phyloP scores from a whole-genome alignment of 2,888 invertebrate genomes.

The Hirtodrosophila confusa region DNA sequence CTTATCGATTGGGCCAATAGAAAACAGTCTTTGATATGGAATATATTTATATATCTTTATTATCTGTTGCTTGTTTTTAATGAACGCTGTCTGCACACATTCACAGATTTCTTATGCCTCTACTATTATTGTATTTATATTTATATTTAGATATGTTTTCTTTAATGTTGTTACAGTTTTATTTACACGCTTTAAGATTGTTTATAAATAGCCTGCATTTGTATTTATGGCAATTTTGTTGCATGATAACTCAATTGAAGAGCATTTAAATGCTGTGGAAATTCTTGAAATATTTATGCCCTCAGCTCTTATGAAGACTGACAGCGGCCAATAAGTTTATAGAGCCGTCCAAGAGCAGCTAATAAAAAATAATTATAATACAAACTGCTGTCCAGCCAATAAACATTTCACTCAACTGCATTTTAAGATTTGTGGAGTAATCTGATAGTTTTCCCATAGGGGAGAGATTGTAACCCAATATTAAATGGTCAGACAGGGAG shows the following conservation, averaged over 20 bases:
- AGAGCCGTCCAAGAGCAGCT: conserved; percentile 7
- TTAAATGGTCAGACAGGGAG: conserved; percentile 12
- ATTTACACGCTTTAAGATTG: conserved; percentile 14
- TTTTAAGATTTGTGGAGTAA: conserved; percentile 36
- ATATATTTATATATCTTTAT: conserved; percentile 31
- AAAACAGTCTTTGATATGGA: conserved; percentile 18
- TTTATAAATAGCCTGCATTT: conserved; percentile 46
- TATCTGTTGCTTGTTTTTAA: conserved; percentile 38
- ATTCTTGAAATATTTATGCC: conserved; percentile 34
- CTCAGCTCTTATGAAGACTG: conserved; percentile 62
- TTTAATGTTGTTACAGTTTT: conserved; percentile 12
- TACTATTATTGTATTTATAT: conserved; percentile 39
- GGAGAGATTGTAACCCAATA: conserved; percentile 42
- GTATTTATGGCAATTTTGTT: neutral
- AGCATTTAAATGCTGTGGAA: conserved; percentile 47
- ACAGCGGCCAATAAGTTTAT: conserved; percentile 33
- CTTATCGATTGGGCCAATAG: conserved; percentile 19
- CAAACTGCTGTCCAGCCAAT: conserved; percentile 38
- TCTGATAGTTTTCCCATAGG: conserved; percentile 56
- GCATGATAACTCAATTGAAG: conserved; percentile 55
- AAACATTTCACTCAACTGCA: conserved; percentile 28
- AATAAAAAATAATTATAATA: conserved; percentile 43
- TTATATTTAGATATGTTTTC: conserved; percentile 3
- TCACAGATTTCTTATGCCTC: conserved; percentile 56
- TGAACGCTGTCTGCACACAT: conserved; percentile 30